Evolutionary conservation across 2,113 vertebrate genomes (phyloP).

Genomic region (Pachyramphus minor): DNA sequence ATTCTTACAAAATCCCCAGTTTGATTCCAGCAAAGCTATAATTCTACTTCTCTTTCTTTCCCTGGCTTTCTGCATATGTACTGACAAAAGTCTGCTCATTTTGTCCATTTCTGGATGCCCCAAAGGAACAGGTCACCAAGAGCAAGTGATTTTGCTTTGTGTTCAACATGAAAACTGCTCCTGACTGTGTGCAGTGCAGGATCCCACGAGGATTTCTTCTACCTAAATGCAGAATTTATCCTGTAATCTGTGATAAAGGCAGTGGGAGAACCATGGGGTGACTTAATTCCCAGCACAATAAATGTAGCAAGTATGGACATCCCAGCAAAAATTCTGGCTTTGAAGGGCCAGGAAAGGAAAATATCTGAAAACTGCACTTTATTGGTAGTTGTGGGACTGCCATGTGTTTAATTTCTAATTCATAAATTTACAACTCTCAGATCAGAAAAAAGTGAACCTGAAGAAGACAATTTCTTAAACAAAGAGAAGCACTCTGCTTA

Average conservation of each 20-base stretch:
- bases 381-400: background rate
- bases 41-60: background rate
- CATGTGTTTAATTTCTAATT: background rate
- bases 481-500: background rate
- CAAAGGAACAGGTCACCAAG: background rate
- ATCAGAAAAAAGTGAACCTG: background rate
- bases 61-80: background rate
- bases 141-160: background rate
- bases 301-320: background rate
- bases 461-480: background rate
- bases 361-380: background rate
- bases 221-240: background rate
- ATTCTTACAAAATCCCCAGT: background rate
- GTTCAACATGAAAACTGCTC: background rate
- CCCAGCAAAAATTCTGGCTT: background rate
- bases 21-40: background rate
- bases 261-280: background rate
- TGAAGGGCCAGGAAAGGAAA: background rate
- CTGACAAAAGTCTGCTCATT: background rate
- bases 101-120: background rate
- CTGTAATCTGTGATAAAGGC: background rate
- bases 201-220: rapidly evolving
- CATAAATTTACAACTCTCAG: background rate
- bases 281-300: background rate
- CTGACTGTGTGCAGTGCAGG: background rate